A percentile compares a stretch with the other conserved stretches of the same genome.
These are phyloP conservation scores for Phrynosoma platyrhinos DNA, from an alignment of 2,113 vertebrate species.

Conservation along the genomic window DNA sequence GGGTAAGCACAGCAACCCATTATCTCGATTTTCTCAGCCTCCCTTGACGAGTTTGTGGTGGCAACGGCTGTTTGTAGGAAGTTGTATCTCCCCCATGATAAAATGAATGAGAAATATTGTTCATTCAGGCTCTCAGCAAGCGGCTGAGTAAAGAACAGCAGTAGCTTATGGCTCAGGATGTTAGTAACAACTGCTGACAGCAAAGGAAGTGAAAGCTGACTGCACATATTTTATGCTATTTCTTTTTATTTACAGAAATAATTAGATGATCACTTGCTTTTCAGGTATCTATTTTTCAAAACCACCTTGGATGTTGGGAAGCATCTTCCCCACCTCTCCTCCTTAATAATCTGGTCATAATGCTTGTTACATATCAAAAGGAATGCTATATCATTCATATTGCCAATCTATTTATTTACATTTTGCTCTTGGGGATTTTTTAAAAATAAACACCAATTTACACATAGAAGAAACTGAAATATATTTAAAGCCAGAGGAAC, in stretches of 20 bases:
- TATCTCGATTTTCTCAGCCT: background rate
- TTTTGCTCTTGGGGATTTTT: background rate
- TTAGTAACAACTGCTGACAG: conserved; percentile 14
- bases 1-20: background rate
- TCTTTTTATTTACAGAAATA: conserved; percentile 32
- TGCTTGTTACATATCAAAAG: background rate
- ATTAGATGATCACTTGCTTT: background rate
- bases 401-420: background rate
- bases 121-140: background rate
- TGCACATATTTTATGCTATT: background rate
- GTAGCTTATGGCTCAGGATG: background rate
- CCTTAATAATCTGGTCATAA: accelerated
- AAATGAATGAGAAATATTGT: conserved; percentile 1
- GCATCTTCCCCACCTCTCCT: accelerated
- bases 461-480: background rate
- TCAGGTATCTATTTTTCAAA: background rate
- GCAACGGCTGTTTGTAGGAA: conserved; percentile 7
- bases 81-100: background rate
- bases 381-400: conserved; percentile 4
- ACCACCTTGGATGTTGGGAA: conserved; percentile 6
- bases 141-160: background rate
- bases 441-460: background rate
- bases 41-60: background rate
- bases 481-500: background rate
- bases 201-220: background rate